Evolutionary conservation across 2,113 vertebrate genomes (phyloP).

Genomic region (Callionymus lyra): DNA sequence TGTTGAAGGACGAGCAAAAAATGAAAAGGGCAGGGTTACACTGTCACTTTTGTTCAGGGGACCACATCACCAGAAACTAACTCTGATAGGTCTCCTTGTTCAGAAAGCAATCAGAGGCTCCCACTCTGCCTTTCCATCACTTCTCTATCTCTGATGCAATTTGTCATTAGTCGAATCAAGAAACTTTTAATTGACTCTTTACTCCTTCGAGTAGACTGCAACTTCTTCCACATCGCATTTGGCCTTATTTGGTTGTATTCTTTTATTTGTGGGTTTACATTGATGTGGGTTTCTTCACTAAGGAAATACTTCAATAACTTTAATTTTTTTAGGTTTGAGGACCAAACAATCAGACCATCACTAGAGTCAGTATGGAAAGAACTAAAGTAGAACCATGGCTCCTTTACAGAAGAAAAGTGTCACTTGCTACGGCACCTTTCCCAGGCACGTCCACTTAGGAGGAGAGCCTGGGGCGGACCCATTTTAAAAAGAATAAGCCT

Average conservation of each 20-base stretch:
- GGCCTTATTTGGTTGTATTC: conserved; percentile 22
- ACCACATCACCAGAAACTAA: conserved; percentile 25
- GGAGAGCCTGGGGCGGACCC: too few species aligned
- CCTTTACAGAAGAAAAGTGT: too few species aligned
- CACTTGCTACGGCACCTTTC: too few species aligned
- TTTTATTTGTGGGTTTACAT: neutral
- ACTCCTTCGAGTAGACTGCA: conserved; percentile 42
- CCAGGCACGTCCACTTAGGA: too few species aligned
- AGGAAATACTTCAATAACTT: too few species aligned
- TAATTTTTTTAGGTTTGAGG: too few species aligned
- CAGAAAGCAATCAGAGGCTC: conserved; percentile 54
- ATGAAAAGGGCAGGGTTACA: conserved; percentile 15
- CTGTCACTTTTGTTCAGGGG: conserved; percentile 10
- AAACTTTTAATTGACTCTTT: conserved; percentile 63
- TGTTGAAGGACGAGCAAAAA: conserved; percentile 4
- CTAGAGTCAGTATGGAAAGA: too few species aligned
- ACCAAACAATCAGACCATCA: too few species aligned
- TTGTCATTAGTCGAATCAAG: conserved; percentile 49
- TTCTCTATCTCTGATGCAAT: conserved; percentile 45
- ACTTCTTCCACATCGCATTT: conserved; percentile 37
- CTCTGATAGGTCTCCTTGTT: conserved; percentile 39
- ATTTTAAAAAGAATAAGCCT: too few species aligned
- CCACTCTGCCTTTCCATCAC: conserved; percentile 40
- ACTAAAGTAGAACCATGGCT: too few species aligned
- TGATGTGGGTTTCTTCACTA: too few species aligned